These are phyloP conservation scores for Scaptomyza cyrtandrae DNA, from an alignment of 2,888 invertebrate species.

Conservation along the genomic window DNA sequence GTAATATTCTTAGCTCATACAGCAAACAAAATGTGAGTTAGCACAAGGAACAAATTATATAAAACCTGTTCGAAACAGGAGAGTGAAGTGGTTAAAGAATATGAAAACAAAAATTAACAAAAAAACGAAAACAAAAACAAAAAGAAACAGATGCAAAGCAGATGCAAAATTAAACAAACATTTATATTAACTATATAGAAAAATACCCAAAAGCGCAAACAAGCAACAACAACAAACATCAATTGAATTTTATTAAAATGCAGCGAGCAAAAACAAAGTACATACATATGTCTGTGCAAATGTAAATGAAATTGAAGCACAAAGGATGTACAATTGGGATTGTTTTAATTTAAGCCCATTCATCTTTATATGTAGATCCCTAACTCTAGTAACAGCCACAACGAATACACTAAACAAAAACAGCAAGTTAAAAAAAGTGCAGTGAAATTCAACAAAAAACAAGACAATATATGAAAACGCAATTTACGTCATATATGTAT, in stretches of 20 bases:
- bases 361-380: slow-evolving; percentile 19
- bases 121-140: slow-evolving; percentile 2
- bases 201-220: not conserved
- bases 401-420: not conserved
- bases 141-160: slow-evolving; percentile 14
- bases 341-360: slow-evolving; percentile 36
- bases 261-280: slow-evolving; percentile 1
- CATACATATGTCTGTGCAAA: slow-evolving; percentile 1
- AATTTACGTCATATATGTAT: slow-evolving; percentile 13
- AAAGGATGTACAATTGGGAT: slow-evolving; percentile 42
- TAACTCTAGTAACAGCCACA: slow-evolving; percentile 20
- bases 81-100: slow-evolving; percentile 39
- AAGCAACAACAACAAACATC: not conserved
- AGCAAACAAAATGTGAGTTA: not conserved
- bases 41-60: slow-evolving; percentile 3
- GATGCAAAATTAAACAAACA: slow-evolving; percentile 9
- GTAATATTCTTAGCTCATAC: slow-evolving; percentile 4
- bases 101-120: not conserved
- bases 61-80: slow-evolving; percentile 22
- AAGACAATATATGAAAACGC: slow-evolving; percentile 16
- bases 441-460: slow-evolving; percentile 41
- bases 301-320: slow-evolving; percentile 36
- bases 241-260: slow-evolving; percentile 2
- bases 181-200: not conserved
- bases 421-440: slow-evolving; percentile 24